Evolutionary conservation across 1,140 invertebrate genomes (phyloP), one percentile per base, ranked within the genome.

Genomic region (Dysdera silvatica): DNA sequence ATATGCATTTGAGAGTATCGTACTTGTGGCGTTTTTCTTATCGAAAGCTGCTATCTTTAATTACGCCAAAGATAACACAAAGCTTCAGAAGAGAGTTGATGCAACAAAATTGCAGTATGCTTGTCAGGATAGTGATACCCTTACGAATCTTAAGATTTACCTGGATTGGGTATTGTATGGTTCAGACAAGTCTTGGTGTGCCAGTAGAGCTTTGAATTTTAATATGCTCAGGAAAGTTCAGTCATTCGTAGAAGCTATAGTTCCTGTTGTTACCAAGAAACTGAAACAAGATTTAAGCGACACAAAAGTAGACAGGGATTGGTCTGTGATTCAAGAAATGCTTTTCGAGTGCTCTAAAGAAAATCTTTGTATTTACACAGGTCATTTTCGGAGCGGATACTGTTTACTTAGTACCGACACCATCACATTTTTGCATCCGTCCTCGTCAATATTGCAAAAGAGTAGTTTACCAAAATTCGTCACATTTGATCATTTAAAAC

Each of bases 21-120:
- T 63, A 24, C 24, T 63, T 20, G 52, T 63, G 28, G 52, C 61
- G 8, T 63, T 63, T 28, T 56, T 63, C n/a, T 56, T 33, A n/a
- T 32, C 49, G 2, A 49, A 63, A 48, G 33, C 32, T 8, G 51
- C 24, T 37, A 12, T 56, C 2, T 63, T 56, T 56, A 3, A 49
- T 8, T 56, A 23, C 31, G 48, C 41, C 12, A n/a, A n/a, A n/a
- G 32, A 20, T 20, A 31, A 56, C 32, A 14, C 10, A 7, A 45
- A 63, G n/a, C 1, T 23, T 18, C 43, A 63, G 33, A 28, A 29
- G 56, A 20, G 23, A 31, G 37, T 63, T 47, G 61, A 63, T 49
- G 61, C 61, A 35, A 47, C 43, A 23, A 63, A 63, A 56, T 16
- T 55, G 0, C 31, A 49, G 23, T 29, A 55, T 1, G 5, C 32